A percentile compares a stretch with the other conserved stretches of the same genome.
phyloP scores from a whole-genome alignment of 2,888 invertebrate species.

The Orthonychiurus folsomi region DNA sequence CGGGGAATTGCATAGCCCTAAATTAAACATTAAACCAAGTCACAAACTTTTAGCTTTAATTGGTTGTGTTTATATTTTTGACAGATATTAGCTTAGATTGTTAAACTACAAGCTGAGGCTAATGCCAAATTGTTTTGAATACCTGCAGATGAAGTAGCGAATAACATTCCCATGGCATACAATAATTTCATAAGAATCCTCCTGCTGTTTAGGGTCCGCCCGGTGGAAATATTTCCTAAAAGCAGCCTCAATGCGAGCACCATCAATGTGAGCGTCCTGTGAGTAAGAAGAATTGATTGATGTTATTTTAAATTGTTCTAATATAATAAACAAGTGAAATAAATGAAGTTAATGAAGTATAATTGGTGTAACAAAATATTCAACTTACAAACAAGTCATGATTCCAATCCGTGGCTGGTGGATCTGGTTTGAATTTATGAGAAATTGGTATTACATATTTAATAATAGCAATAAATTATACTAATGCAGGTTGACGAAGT shows the following conservation, averaged over 20 bases:
- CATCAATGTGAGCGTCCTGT: slow-evolving; percentile 62
- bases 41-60: too few species aligned
- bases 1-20: slow-evolving; percentile 91
- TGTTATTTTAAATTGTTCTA: too few species aligned
- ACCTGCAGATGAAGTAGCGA: slow-evolving; percentile 86
- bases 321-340: too few species aligned
- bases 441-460: too few species aligned
- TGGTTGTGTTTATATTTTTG: too few species aligned
- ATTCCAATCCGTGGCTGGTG: slow-evolving; percentile 76
- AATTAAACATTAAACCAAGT: slow-evolving; percentile 41
- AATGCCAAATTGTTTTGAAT: too few species aligned
- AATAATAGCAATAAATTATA: too few species aligned
- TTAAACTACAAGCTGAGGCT: background rate
- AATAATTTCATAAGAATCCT: slow-evolving; percentile 77
- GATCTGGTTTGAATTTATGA: too few species aligned
- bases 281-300: background rate
- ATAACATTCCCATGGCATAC: slow-evolving; percentile 99
- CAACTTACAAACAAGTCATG: slow-evolving; percentile 61
- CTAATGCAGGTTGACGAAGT: too few species aligned
- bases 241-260: slow-evolving; percentile 88
- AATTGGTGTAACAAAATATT: too few species aligned
- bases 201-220: slow-evolving; percentile 66
- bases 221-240: slow-evolving; percentile 88
- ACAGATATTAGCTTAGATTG: background rate
- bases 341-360: too few species aligned